Evolutionary conservation across 2,797 vertebrate species (phyloP).

Genomic region (Cyprinodon diabolis): DNA sequence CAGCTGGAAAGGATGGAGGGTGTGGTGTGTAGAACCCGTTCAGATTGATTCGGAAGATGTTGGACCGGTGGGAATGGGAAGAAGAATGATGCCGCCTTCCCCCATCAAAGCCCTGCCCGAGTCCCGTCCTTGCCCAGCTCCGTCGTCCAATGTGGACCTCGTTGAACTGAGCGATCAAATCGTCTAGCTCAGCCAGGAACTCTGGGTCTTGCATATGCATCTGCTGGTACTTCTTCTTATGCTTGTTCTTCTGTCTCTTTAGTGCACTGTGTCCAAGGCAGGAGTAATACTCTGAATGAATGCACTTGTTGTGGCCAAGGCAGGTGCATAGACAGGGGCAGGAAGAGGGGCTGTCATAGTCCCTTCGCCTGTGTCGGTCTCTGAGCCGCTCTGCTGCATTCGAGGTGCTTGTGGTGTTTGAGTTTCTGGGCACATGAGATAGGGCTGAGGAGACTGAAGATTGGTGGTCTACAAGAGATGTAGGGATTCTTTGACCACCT

Average conservation of each 20-base stretch:
- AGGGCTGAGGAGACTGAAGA: slow-evolving; percentile 73
- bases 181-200: slow-evolving; percentile 92
- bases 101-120: slow-evolving; percentile 63
- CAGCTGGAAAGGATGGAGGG: slow-evolving; percentile 76
- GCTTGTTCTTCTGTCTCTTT: slow-evolving; percentile 93
- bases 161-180: slow-evolving; percentile 87
- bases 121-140: slow-evolving; percentile 68
- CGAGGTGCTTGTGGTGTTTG: slow-evolving; percentile 65
- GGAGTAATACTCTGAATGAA: slow-evolving; percentile 64
- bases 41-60: slow-evolving; percentile 97
- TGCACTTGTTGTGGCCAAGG: slow-evolving; percentile 70
- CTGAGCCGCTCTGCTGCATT: slow-evolving; percentile 78
- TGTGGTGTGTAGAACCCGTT: slow-evolving; percentile 96
- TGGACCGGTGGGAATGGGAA: slow-evolving; percentile 88
- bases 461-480: slow-evolving; percentile 83
- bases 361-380: slow-evolving; percentile 90
- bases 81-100: slow-evolving; percentile 70
- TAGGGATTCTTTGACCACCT: slow-evolving; percentile 68
- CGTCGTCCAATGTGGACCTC: slow-evolving; percentile 92
- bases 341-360: slow-evolving; percentile 82
- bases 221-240: slow-evolving; percentile 96
- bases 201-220: slow-evolving; percentile 91
- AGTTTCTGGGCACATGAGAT: slow-evolving; percentile 61
- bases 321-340: slow-evolving; percentile 69
- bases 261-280: slow-evolving; percentile 87